Conservation (phyloP, 1,140 invertebrate species). For the Ylistrum balloti region DNA sequence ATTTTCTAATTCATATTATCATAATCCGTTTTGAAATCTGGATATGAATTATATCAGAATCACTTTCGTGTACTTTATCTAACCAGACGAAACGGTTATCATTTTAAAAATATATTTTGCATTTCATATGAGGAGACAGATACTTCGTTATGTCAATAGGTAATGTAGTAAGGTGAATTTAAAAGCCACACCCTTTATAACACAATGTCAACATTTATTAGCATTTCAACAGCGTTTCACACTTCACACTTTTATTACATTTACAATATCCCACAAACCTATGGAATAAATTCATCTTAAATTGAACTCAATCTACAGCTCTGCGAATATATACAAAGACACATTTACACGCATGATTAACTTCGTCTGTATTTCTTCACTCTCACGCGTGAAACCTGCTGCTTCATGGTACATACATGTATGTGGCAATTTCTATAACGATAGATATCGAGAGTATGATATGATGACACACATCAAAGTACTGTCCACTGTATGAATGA, state of each 20-base stretch:
- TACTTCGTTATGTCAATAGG: background rate
- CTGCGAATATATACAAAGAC: background rate
- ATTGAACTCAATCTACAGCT: background rate
- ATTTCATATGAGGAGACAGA: background rate
- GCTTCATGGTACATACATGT: background rate
- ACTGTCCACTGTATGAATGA: no score
- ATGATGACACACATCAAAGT: no score
- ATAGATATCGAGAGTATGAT: background rate
- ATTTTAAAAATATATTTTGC: background rate
- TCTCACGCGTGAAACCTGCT: background rate
- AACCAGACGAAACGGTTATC: background rate
- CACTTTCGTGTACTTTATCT: background rate
- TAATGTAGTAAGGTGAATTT: background rate
- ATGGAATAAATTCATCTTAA: background rate
- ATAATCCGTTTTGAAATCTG: no score
- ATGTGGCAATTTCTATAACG: background rate
- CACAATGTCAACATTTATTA: slow-evolving; percentile 33
- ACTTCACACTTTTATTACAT: background rate
- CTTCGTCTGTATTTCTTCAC: background rate
- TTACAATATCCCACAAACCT: background rate
- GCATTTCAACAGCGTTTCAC: background rate
- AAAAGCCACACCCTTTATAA: background rate
- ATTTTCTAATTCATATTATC: no score
- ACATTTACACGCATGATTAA: background rate
- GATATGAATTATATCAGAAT: no score